Evolutionary conservation across 1,140 invertebrate species (phyloP).

Genomic region (Drosophila guanche): DNA sequence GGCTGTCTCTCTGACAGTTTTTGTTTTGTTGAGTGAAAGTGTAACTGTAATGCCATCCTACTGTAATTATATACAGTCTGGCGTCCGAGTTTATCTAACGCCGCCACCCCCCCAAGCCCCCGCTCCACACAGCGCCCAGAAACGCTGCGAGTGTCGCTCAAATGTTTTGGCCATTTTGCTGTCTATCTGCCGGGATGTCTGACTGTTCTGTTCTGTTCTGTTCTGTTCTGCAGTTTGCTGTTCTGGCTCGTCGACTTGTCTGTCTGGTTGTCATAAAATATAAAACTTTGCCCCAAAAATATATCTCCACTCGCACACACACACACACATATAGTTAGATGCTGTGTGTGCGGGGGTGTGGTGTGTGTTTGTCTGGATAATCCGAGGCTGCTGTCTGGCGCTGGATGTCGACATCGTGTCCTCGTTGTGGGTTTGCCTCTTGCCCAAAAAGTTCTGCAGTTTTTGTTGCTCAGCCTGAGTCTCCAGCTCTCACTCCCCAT

Average conservation of each 20-base stretch:
- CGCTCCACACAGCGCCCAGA: conserved; percentile 26
- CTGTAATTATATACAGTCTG: conserved; percentile 79
- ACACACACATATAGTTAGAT: background rate
- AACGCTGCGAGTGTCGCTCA: conserved; percentile 75
- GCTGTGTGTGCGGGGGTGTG: conserved; percentile 2
- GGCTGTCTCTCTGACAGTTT: conserved; percentile 26
- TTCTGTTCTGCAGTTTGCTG: conserved; percentile 20
- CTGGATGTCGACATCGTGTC: conserved; percentile 34
- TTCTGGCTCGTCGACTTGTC: conserved; percentile 39
- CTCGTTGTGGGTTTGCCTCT: conserved; percentile 35
- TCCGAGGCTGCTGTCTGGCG: conserved; percentile 21
- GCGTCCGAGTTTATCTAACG: conserved; percentile 67
- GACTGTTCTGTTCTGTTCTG: conserved; percentile 22
- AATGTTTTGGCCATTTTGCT: conserved; percentile 61
- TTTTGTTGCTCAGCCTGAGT: conserved; percentile 58
- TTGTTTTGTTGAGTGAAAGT: conserved; percentile 65
- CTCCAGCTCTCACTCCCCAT: background rate
- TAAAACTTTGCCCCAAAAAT: conserved; percentile 71
- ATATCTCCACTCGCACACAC: conserved; percentile 20
- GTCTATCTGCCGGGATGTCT: conserved; percentile 18
- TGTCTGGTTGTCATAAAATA: conserved; percentile 76
- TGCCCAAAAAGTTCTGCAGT: conserved; percentile 68
- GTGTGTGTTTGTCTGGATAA: conserved; percentile 23
- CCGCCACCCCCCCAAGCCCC: conserved; percentile 19
- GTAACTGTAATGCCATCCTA: conserved; percentile 70